These are phyloP conservation scores for Campoletis sonorensis DNA, from an alignment of 1,140 invertebrate species.

Conservation along the genomic window DNA sequence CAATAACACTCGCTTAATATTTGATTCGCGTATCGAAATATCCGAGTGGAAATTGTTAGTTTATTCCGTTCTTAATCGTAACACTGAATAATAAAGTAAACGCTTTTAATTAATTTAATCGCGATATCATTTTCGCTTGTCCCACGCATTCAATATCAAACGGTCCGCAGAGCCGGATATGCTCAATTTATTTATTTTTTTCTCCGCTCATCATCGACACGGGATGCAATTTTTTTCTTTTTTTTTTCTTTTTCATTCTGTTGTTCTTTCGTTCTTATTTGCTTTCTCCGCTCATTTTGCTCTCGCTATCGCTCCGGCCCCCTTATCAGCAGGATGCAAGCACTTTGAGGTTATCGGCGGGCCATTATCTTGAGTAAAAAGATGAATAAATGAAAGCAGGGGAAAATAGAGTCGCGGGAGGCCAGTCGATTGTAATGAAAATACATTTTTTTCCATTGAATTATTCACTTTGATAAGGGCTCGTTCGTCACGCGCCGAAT, in stretches of 20 bases:
- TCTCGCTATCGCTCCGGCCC: not conserved
- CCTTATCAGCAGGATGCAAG: slow-evolving; percentile 32
- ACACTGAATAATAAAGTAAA: too few species aligned
- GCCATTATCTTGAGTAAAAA: not conserved
- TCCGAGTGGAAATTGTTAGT: too few species aligned
- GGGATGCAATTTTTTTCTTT: slow-evolving; percentile 22
- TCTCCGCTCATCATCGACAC: slow-evolving; percentile 36
- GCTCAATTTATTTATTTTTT: slow-evolving; percentile 36
- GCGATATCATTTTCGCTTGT: not conserved
- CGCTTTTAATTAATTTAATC: not conserved
- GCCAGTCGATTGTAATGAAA: not conserved
- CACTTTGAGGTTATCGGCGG: slow-evolving; percentile 11
- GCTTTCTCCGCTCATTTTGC: not conserved
- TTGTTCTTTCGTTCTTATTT: not conserved
- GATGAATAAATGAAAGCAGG: too few species aligned
- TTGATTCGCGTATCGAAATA: not conserved
- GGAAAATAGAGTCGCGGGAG: not conserved
- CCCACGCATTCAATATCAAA: not conserved
- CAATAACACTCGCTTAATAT: too few species aligned
- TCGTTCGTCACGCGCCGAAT: too few species aligned
- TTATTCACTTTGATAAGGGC: not conserved
- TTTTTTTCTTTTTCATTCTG: too few species aligned
- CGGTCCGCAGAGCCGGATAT: not conserved
- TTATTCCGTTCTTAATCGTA: too few species aligned
- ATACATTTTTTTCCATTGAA: slow-evolving; percentile 3